Evolutionary conservation across 2,888 invertebrate species (phyloP), one percentile per base, ranked within the genome.

Genomic region (Pseudococcus viburni): DNA sequence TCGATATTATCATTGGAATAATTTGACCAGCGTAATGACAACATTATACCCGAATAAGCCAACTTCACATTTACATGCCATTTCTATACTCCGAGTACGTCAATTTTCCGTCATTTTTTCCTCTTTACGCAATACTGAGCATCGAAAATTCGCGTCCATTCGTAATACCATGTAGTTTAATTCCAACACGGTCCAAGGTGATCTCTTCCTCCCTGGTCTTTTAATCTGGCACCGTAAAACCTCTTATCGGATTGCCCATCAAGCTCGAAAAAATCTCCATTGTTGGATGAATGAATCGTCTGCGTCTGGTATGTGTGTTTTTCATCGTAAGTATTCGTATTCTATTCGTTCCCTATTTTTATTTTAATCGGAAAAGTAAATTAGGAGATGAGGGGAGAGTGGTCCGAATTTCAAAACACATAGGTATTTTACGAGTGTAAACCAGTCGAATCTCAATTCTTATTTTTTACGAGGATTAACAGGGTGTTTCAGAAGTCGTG

Each of bases 1-100:
- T 64, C 64, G 64, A 64, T 64, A 64, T 64, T 64, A 64, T 64
- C 64, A 22, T 64, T 64, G 0, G 64, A 22, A 64, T 19, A 64
- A 64, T 19, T 64, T 22, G 64, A 64, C 64, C 22, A 19, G 22
- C 64, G 64, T 64, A 64, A 64, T 22, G 64, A 64, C 64, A 64
- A 64, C 64, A 55, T 55, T 55, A 55, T 55, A 15, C 55, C 55
- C 12, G 55, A 55, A 55, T 55, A 55, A 55, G 11, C 17, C 55
- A 17, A 12, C 17, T 17, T 5, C 55, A 17, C 46, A 46, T 12
- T 8, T 46, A 46, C 46, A 46, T 46, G 8, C 12, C 1, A 6
- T 46, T 8, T 46, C 8, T 12, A 8, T 46, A 46, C 55, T 12
- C 55, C 15, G 3, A 12, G 17, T 2, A 1, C 55, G 55, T 55